These are phyloP conservation scores for Amphiprion ocellaris DNA, from an alignment of 2,113 vertebrate genomes.

Conservation along the genomic window DNA sequence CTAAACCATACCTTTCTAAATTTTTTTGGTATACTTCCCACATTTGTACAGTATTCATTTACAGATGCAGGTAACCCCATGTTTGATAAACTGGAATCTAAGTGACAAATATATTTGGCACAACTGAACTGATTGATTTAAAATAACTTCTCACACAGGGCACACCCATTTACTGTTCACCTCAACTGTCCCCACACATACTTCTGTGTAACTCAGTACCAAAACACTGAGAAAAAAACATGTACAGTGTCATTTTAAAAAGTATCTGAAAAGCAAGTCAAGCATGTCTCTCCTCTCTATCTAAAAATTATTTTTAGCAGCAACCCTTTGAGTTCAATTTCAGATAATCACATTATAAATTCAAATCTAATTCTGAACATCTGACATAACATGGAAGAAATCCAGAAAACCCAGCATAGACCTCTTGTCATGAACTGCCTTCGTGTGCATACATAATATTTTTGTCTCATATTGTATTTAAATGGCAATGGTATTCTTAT, in stretches of 20 bases:
- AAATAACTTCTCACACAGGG: constrained; percentile 12
- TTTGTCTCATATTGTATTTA: constrained; percentile 34
- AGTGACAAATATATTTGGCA: constrained; percentile 6
- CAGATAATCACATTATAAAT: constrained; percentile 46
- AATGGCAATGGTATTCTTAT: constrained; percentile 28
- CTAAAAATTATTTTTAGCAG: background rate
- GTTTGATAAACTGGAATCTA: background rate
- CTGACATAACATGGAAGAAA: constrained; percentile 37
- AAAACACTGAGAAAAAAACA: background rate
- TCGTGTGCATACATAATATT: constrained; percentile 1
- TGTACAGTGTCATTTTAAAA: background rate
- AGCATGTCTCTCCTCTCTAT: background rate
- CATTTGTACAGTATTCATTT: background rate
- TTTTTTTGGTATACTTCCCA: background rate
- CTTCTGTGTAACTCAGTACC: background rate
- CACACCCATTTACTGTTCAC: background rate
- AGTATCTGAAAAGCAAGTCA: background rate
- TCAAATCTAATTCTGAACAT: constrained; percentile 50
- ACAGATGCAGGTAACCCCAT: background rate
- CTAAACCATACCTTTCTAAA: background rate
- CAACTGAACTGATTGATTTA: constrained; percentile 3
- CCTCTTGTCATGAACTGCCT: background rate
- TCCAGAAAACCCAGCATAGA: constrained; percentile 16
- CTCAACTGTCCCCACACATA: background rate
- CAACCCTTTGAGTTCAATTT: constrained; percentile 51